A percentile compares a stretch with the other conserved stretches of the same genome.
These are phyloP conservation scores for Caenorhabditis drosophilae DNA, from an alignment of 2,888 invertebrate species.

Conservation along the genomic window DNA sequence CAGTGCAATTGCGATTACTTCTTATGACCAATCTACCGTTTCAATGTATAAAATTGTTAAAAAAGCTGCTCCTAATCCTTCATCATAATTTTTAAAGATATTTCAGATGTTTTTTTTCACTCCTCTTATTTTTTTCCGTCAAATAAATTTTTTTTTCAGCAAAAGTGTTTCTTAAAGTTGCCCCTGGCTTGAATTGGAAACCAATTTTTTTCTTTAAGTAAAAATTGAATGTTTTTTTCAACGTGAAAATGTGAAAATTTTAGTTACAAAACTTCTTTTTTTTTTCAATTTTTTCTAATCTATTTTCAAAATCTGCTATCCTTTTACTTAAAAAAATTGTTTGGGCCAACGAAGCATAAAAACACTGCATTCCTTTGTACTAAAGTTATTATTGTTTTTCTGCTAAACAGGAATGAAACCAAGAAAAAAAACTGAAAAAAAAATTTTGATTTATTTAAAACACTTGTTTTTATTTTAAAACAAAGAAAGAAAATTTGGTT, in stretches of 20 bases:
- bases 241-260: not conserved
- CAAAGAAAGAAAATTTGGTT: not conserved
- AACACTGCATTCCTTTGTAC: not conserved
- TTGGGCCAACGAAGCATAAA: not conserved
- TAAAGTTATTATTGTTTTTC: not conserved
- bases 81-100: conserved; percentile 12
- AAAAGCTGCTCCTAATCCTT: conserved; percentile 11
- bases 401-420: not conserved
- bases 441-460: not conserved
- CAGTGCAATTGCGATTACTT: conserved; percentile 29
- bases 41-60: not conserved
- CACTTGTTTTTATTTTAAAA: not conserved
- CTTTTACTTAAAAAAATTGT: no score
- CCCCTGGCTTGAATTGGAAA: not conserved
- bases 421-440: not conserved
- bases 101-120: not conserved
- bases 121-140: not conserved
- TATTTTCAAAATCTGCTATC: not conserved
- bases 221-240: not conserved
- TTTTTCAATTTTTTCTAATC: no score
- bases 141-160: not conserved
- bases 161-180: not conserved
- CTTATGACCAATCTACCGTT: not conserved
- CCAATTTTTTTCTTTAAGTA: not conserved
- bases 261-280: not conserved